Evolutionary conservation across 2,797 vertebrate genomes (phyloP).

Genomic region (Enteromius unitaeniatus): DNA sequence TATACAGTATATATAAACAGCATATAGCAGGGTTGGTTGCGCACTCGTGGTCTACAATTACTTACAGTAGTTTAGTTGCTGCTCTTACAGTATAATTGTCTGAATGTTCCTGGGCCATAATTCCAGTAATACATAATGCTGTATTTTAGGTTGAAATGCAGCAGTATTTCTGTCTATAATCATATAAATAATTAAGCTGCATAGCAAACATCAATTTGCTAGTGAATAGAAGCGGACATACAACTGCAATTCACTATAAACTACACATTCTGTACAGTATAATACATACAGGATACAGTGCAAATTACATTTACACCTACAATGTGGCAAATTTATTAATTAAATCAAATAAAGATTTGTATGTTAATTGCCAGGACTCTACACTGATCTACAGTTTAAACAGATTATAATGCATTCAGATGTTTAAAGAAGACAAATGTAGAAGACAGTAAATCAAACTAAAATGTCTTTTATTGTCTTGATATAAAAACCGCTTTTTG

Average conservation of each 20-base stretch:
- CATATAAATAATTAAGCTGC: not conserved
- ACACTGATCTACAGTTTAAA: not conserved
- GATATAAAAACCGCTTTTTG: slow-evolving; percentile 27
- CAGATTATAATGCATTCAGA: not conserved
- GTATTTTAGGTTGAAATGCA: not conserved
- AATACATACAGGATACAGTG: not conserved
- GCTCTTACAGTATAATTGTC: not conserved
- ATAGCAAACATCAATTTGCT: not conserved
- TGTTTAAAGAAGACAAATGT: slow-evolving; percentile 8
- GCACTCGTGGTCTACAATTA: not conserved
- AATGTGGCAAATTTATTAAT: not conserved
- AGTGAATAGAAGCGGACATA: not conserved
- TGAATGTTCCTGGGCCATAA: not conserved
- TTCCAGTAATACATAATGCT: not conserved
- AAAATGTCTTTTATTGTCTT: not conserved
- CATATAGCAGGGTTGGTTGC: not conserved
- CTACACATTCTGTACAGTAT: not conserved
- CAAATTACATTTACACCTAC: not conserved
- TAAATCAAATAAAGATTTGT: not conserved
- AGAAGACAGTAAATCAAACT: slow-evolving; percentile 17
- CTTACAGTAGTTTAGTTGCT: not conserved
- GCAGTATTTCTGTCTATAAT: not conserved
- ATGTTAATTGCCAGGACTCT: not conserved
- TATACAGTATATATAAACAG: not conserved
- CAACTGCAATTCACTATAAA: not conserved